Conservation (phyloP, 2,888 invertebrate genomes). For the Hypomecis atomaria region DNA sequence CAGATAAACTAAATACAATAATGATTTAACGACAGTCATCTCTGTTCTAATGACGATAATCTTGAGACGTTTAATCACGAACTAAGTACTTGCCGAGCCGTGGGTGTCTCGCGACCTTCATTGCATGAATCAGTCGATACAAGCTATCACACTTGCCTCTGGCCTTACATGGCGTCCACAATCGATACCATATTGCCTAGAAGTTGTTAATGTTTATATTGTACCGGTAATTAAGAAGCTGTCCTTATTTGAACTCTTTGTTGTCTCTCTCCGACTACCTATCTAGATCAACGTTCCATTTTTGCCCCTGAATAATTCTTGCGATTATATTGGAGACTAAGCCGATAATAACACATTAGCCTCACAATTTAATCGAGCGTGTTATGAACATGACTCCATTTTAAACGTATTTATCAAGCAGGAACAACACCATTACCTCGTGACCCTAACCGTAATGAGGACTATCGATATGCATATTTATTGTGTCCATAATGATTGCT, state of each 20-base stretch:
- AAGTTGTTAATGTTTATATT: constrained; percentile 19
- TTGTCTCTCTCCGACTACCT: constrained; percentile 8
- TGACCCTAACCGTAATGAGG: constrained; percentile 38
- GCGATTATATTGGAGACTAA: background rate
- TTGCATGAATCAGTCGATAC: constrained; percentile 43
- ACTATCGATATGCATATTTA: constrained; percentile 39
- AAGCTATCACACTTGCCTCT: constrained; percentile 21
- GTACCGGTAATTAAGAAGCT: constrained; percentile 3
- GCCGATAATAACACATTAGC: background rate
- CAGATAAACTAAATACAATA: constrained; percentile 15
- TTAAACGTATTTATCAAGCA: constrained; percentile 27
- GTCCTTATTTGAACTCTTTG: constrained; percentile 17
- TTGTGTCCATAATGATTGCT: constrained; percentile 56
- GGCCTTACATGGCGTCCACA: constrained; percentile 40
- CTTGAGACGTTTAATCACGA: constrained; percentile 33
- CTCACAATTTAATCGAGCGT: constrained; percentile 2
- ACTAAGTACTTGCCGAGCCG: constrained; percentile 34
- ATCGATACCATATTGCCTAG: constrained; percentile 23
- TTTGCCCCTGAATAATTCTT: background rate
- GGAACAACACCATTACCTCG: constrained; percentile 34
- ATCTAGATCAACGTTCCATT: background rate
- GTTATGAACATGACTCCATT: constrained; percentile 11
- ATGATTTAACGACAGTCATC: constrained; percentile 18
- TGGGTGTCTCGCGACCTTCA: constrained; percentile 43
- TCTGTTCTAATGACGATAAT: constrained; percentile 17